Evolutionary conservation across 2,113 vertebrate genomes (phyloP).

Genomic region (Cygnus atratus): DNA sequence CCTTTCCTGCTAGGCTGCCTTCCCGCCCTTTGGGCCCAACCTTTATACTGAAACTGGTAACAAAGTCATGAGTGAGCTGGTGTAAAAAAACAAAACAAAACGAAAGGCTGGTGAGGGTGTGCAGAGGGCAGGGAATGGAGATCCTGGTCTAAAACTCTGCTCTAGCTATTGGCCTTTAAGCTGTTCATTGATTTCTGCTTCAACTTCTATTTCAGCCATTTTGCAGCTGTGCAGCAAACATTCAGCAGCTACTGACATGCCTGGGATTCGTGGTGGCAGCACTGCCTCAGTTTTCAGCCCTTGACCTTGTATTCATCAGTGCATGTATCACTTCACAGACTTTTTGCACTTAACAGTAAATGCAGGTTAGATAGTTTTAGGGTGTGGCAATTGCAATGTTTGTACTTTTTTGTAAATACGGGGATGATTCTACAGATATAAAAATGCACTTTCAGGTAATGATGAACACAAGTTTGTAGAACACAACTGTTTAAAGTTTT

Average conservation of each 20-base stretch:
- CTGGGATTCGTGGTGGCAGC: not conserved
- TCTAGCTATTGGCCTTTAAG: not conserved
- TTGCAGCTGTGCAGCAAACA: not conserved
- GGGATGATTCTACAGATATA: slow-evolving; percentile 45
- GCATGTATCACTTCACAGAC: not conserved
- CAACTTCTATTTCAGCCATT: not conserved
- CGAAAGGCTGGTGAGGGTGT: not conserved
- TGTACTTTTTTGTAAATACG: slow-evolving; percentile 39
- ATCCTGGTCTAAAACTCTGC: not conserved
- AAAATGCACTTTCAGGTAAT: slow-evolving; percentile 53
- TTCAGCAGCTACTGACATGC: not conserved
- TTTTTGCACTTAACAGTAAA: slow-evolving; percentile 58
- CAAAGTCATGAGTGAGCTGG: not conserved
- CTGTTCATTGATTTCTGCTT: not conserved
- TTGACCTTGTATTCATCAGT: not conserved
- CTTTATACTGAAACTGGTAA: not conserved
- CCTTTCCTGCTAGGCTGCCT: not conserved
- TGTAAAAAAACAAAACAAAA: too few species aligned
- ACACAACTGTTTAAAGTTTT: not conserved
- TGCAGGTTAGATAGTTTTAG: not conserved
- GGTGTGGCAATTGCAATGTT: slow-evolving; percentile 5
- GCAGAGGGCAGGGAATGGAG: not conserved
- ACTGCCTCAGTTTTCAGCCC: not conserved
- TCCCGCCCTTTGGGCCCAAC: not conserved
- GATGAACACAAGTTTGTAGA: slow-evolving; percentile 1